Evolutionary conservation across 2,797 vertebrate species (phyloP).

Genomic region (Tragelaphus eurycerus): DNA sequence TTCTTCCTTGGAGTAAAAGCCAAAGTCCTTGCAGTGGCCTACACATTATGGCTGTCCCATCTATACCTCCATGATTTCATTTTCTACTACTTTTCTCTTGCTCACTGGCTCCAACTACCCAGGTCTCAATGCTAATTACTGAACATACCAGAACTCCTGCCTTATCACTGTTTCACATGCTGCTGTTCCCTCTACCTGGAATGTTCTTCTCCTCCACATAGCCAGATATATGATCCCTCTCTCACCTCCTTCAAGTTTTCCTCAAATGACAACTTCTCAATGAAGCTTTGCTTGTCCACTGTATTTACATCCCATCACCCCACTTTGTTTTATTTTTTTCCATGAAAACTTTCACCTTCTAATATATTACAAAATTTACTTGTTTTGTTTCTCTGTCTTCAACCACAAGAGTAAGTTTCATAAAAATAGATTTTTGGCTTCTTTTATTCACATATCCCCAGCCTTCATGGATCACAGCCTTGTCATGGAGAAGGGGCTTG

Average conservation of each 20-base stretch:
- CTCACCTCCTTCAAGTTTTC: not conserved
- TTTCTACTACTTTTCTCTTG: not conserved
- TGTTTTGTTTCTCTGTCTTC: constrained; percentile 10
- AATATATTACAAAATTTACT: constrained; percentile 17
- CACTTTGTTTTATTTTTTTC: constrained; percentile 14
- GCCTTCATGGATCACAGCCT: not conserved
- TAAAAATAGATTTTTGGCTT: not conserved
- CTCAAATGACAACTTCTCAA: not conserved
- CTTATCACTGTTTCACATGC: not conserved
- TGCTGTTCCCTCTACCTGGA: not conserved
- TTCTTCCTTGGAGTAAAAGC: not conserved
- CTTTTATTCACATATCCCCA: not conserved
- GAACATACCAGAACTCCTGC: not conserved
- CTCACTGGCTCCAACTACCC: not conserved
- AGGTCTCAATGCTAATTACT: not conserved
- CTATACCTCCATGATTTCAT: not conserved
- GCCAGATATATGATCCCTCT: not conserved
- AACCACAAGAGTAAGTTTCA: not conserved
- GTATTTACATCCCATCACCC: not conserved
- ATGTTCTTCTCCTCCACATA: not conserved
- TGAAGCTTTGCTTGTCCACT: not conserved
- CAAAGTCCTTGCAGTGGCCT: not conserved
- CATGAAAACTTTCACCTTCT: not conserved
- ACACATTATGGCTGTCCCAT: not conserved
- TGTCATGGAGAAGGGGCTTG: not conserved